These are phyloP conservation scores for Amblyraja radiata DNA, from an alignment of 2,797 vertebrate genomes.

Conservation along the genomic window DNA sequence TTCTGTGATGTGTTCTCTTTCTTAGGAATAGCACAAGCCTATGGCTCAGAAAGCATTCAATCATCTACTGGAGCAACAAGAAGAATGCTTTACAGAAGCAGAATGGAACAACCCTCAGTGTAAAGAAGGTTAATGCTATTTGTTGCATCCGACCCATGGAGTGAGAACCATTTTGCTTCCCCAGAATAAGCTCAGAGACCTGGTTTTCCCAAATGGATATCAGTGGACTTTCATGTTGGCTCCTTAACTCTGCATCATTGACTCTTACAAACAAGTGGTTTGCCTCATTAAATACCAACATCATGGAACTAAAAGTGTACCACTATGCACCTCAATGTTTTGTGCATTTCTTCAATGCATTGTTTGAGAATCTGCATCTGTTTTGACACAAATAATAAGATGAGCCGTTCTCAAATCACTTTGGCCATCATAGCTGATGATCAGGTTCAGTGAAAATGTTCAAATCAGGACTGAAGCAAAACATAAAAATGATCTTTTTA, in stretches of 20 bases:
- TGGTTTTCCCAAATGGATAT: conserved; percentile 18
- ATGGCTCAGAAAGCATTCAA: neutral
- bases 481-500: neutral
- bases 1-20: neutral
- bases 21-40: neutral
- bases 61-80: neutral
- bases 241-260: neutral
- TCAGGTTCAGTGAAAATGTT: neutral
- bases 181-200: neutral
- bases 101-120: neutral
- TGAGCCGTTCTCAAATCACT: too few relatives aligned
- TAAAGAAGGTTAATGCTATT: neutral
- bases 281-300: neutral
- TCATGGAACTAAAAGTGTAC: neutral
- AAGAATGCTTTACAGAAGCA: neutral
- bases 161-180: neutral
- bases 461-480: neutral
- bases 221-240: neutral
- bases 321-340: too few relatives aligned
- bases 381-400: neutral
- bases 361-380: neutral
- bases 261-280: neutral
- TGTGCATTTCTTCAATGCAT: neutral
- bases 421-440: neutral
- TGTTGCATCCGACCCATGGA: neutral